Evolutionary conservation across 2,888 invertebrate genomes (phyloP), one percentile per base, ranked within the genome.

Genomic region (Leptinotarsa tumamoca): DNA sequence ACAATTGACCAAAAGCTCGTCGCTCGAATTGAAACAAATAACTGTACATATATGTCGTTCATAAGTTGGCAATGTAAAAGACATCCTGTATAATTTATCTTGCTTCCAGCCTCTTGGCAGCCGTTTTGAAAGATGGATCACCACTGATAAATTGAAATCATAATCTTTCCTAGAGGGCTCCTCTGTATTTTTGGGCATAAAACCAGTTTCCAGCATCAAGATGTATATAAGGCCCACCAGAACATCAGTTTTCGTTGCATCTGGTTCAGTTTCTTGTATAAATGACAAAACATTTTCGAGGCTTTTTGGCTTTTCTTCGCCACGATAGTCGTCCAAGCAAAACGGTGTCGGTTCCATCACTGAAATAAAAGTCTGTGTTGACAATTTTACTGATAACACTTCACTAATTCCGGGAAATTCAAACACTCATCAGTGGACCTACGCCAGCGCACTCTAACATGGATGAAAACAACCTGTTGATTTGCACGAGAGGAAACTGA

Each of bases 171-270:
- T 51, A 15, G 68, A 15, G 17, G n/a, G 79, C 50, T 74, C 67
- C 73, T 77, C 73, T 63, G 78, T 80, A 67, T 84, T 80, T n/a
- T 67, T 66, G 33, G 87, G 86, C 33, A 87, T 82, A 80, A 89
- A 89, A 63, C 87, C 88, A 79, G 79, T 80, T 82, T 89, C 89
- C 33, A 88, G 77, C 86, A 88, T 87, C 50, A 88, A 71, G 71
- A 88, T 81, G 77, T 87, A 87, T 49, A 88, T 79, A 51, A 88
- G 80, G 71, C 87, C 83, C n/a, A 85, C 84, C 70, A 88, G 76
- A 23, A 87, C 82, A 78, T 89, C 88, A 73, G 79, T 80, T 81
- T 78, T 81, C 51, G 77, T 79, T 27, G 78, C 75, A 7, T 58
- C 58, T 50, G 72, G 67, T 21, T 72, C 71, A 15, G 72, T 70